Evolutionary conservation across 2,113 vertebrate genomes (phyloP).

Genomic region (Petaurus breviceps): DNA sequence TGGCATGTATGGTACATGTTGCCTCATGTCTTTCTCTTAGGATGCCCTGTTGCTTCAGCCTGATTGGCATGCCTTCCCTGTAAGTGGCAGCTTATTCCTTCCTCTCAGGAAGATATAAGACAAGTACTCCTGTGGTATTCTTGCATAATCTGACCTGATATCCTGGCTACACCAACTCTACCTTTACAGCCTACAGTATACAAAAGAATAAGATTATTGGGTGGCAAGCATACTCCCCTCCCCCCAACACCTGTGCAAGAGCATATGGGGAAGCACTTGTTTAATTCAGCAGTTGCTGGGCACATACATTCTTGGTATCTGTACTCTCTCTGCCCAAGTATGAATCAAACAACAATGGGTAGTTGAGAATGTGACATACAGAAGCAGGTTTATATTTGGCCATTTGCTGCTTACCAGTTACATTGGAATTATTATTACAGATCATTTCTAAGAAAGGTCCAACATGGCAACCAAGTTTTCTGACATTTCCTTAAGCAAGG

Average conservation of each 20-base stretch:
- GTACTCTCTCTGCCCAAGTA: conserved; percentile 31
- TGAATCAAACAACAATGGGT: background rate
- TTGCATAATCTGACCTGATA: background rate
- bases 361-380: background rate
- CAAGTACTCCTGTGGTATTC: background rate
- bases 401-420: background rate
- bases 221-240: conserved; percentile 19
- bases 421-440: conserved; percentile 1
- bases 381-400: conserved; percentile 11
- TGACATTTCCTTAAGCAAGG: background rate
- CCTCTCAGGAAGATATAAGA: background rate
- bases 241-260: conserved; percentile 41
- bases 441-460: conserved; percentile 23
- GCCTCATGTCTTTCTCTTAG: background rate
- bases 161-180: background rate
- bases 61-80: background rate
- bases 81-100: background rate
- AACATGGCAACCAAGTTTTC: background rate
- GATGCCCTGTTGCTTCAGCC: background rate
- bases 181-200: background rate
- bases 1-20: background rate
- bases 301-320: conserved; percentile 3
- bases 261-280: conserved; percentile 56
- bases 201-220: conserved; percentile 5
- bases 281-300: conserved; percentile 42